These are phyloP conservation scores for Musca vetustissima DNA, from an alignment of 1,140 invertebrate species.

Conservation along the genomic window DNA sequence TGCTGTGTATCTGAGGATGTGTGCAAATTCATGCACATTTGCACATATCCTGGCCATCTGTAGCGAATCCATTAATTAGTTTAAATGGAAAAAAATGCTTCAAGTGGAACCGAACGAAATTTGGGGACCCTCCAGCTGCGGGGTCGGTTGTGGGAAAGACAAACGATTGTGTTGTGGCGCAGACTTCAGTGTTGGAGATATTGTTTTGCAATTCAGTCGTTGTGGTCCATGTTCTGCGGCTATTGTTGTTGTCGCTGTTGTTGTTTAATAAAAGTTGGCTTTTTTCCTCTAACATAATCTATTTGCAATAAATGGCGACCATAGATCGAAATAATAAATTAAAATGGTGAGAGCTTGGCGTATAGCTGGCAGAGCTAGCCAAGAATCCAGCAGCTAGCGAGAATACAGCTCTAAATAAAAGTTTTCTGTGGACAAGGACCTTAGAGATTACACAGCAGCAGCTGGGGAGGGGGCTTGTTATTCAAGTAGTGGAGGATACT, in stretches of 20 bases:
- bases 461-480: too few species aligned
- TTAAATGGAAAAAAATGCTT: neutral
- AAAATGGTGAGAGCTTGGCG: neutral
- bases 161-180: neutral
- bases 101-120: neutral
- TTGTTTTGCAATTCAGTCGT: neutral
- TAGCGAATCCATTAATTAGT: constrained; percentile 10
- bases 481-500: too few species aligned
- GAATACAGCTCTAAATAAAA: neutral
- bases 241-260: neutral
- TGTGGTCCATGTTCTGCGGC: neutral
- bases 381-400: too few species aligned
- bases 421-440: neutral
- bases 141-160: neutral
- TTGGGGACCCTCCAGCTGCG: neutral
- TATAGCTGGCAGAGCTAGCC: too few species aligned
- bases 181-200: neutral
- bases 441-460: too few species aligned
- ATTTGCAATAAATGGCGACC: constrained; percentile 7
- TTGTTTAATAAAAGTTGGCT: neutral
- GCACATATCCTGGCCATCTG: constrained; percentile 6
- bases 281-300: neutral
- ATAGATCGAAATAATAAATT: constrained; percentile 19
- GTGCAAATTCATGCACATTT: neutral
- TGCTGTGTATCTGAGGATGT: too few species aligned